Base-by-base conservation (phyloP, 2,888 invertebrate species). In the Leptopterna dolabrata region DNA sequence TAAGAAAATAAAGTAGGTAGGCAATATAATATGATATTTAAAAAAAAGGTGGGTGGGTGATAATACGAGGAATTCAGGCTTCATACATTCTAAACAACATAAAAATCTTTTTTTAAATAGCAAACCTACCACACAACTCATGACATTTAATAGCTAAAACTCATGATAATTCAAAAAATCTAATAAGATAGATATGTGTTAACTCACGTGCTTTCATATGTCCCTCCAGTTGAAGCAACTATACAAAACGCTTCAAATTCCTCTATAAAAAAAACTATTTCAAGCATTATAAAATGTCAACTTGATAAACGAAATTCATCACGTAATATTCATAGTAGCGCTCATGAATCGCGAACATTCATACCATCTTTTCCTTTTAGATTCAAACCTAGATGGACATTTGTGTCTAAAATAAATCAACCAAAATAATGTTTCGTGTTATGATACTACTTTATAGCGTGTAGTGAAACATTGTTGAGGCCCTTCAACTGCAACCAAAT, bases 111-210 rank as follows among this genome's bases (percentile, higher is more conserved):
- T 11, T 73, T 36, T 36, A 41, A 83, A 43, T 83, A 71, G 83
- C 83, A 83, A 83, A 70, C 83, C 83, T 83, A 83, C 83, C 83
- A 83, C 83, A 83, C 83, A 83, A 71, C 55, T 36, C 83, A 83
- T 70, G 70, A 83, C 83, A 83, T 43, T 83, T 83, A 78, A 41
- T 45, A 24, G 9, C 83, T 83, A 83, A 83, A 83, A 81, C 70
- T 83, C 47, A 71, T 47, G 70, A 83, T 83, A 83, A 43, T 83
- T 83, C 36, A 83, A 83, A 41, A 83, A 83, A 83, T 63, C 83
- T 83, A 83, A 83, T 83, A 36, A 83, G 27, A 51, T 83, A 70
- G 41, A 41, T 70, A 63, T 43, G 30, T 70, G 36, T 43, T 71
- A 43, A 83, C 83, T 83, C 83, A 83, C 83, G 83, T 83, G 83